Percentiles rank a stretch among this genome's conserved stretches.
Conservation (phyloP, 35 echinoderm and acorn worm genomes). For the Lytechinus pictus region DNA sequence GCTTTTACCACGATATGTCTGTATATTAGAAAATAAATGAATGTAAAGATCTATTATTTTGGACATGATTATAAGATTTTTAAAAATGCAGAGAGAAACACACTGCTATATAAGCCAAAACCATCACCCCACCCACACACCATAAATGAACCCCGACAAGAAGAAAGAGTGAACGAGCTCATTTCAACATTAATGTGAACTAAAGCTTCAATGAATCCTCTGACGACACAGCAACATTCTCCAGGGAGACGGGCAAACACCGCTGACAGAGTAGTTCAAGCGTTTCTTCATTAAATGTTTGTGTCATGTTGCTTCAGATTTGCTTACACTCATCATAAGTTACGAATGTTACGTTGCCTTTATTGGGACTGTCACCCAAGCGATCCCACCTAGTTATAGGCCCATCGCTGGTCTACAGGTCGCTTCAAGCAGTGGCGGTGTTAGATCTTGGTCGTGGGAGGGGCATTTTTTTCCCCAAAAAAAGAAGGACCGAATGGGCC, state of each 20-base stretch:
- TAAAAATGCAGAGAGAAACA: too few species aligned
- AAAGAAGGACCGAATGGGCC: too few species aligned
- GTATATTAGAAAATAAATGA: too few species aligned
- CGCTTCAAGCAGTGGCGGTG: background rate
- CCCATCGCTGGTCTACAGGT: background rate
- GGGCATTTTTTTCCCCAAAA: background rate
- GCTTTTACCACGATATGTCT: too few species aligned
- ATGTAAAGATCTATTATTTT: too few species aligned
- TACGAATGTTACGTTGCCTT: background rate
- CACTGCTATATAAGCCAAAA: too few species aligned
- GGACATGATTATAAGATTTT: too few species aligned
- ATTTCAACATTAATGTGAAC: background rate
- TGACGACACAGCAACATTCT: background rate
- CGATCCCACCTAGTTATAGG: background rate
- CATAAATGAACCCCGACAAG: too few species aligned
- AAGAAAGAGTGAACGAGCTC: too few species aligned
- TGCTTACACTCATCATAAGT: background rate
- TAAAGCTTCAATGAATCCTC: background rate
- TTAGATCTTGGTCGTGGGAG: background rate
- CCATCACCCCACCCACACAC: too few species aligned
- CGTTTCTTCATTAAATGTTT: background rate
- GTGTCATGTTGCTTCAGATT: constrained; percentile 11
- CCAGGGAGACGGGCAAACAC: background rate
- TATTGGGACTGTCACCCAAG: background rate
- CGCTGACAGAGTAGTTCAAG: background rate